These are phyloP conservation scores for Telmatochromis brichardi DNA, from an alignment of 2,113 vertebrate species.

Conservation along the genomic window DNA sequence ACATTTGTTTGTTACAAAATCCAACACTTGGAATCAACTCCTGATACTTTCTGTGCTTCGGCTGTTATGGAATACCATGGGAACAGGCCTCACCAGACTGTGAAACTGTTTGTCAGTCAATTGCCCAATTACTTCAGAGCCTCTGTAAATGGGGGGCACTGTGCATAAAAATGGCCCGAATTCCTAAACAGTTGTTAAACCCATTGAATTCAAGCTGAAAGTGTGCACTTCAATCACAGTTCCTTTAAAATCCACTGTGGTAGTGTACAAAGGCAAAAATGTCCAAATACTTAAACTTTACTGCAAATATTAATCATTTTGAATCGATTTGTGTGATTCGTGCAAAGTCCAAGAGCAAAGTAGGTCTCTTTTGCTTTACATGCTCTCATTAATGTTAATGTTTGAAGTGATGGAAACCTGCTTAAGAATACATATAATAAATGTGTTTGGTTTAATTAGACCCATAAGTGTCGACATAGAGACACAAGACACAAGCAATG, in stretches of 20 bases:
- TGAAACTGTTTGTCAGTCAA: not conserved
- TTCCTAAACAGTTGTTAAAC: not conserved
- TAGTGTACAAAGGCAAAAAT: not conserved
- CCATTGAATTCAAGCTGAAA: not conserved
- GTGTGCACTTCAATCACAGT: not conserved
- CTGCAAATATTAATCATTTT: not conserved
- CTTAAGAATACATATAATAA: not conserved
- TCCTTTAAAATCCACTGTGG: not conserved
- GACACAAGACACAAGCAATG: not conserved
- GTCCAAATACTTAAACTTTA: not conserved
- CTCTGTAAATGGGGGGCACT: not conserved
- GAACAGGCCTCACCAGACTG: not conserved
- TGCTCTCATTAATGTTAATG: not conserved
- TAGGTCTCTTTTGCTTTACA: not conserved
- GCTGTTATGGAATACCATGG: not conserved
- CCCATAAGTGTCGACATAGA: not conserved
- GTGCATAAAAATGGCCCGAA: not conserved
- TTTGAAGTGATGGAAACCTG: not conserved
- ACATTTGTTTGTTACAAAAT: not conserved
- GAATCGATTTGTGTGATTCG: accelerated
- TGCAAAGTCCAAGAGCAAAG: not conserved
- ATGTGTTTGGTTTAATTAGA: not conserved
- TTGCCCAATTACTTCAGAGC: not conserved
- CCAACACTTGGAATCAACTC: not conserved
- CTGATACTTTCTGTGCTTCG: not conserved